Percentiles rank a stretch among this genome's conserved stretches.
phyloP scores from a whole-genome alignment of 2,888 invertebrate genomes.

The Iselma pallidipennis region DNA sequence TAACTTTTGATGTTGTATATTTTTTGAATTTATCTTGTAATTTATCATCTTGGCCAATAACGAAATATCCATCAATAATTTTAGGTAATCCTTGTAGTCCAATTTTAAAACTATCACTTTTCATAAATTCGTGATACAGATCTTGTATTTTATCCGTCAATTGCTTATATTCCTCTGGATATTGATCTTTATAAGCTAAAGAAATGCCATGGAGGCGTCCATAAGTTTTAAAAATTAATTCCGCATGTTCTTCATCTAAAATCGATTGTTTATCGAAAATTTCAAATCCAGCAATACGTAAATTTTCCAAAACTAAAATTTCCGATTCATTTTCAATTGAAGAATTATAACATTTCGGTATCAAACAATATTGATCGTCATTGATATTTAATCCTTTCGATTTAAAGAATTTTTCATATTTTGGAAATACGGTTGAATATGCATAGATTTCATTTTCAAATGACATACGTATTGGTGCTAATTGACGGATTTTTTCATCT shows the following conservation, averaged over 20 bases:
- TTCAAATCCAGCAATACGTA: conserved; percentile 10
- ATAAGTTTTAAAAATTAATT: conserved; percentile 25
- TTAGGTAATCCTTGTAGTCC: neutral
- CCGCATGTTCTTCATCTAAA: conserved; percentile 25
- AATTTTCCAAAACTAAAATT: conserved; percentile 14
- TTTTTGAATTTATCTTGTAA: neutral
- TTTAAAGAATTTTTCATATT: conserved; percentile 14
- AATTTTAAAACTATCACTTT: neutral
- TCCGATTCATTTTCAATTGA: neutral
- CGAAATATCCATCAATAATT: too few relatives aligned
- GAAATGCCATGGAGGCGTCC: conserved; percentile 28
- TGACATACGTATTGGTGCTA: conserved; percentile 8
- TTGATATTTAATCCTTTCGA: too few relatives aligned
- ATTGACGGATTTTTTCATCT: neutral
- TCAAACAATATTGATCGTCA: too few relatives aligned
- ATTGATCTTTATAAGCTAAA: conserved; percentile 24
- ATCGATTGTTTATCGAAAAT: conserved; percentile 15
- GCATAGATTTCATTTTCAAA: conserved; percentile 26
- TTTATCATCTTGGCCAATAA: neutral
- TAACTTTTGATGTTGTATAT: neutral
- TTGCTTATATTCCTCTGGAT: conserved; percentile 18
- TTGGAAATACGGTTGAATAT: conserved; percentile 20
- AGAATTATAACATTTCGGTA: conserved; percentile 17
- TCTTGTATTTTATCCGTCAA: neutral
- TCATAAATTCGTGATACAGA: neutral